Evolutionary conservation across 2,888 invertebrate species (phyloP).

Genomic region (Scaptomyza reducta): DNA sequence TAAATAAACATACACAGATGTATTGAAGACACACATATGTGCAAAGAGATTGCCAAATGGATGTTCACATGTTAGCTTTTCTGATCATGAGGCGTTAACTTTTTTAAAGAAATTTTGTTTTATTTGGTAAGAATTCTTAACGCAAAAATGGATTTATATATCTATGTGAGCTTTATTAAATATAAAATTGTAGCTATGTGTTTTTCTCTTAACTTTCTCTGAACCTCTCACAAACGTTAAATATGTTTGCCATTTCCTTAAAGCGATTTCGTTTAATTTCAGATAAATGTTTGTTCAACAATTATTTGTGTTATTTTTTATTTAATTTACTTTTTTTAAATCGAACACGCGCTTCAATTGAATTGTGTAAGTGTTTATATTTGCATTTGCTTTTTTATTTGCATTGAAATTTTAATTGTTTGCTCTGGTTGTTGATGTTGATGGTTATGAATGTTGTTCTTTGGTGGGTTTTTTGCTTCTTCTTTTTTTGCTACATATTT

Average conservation of each 20-base stretch:
- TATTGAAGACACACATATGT: constrained; percentile 25
- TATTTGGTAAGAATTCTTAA: no score
- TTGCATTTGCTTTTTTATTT: constrained; percentile 45
- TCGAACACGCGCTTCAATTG: constrained; percentile 26
- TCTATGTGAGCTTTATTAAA: no score
- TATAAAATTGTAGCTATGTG: no score
- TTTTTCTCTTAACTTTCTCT: constrained; percentile 7
- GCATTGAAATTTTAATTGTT: constrained; percentile 60
- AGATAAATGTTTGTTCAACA: constrained; percentile 54
- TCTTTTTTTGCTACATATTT: constrained; percentile 9
- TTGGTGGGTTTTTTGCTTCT: constrained; percentile 6
- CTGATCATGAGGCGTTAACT: constrained; percentile 1
- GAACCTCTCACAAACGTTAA: constrained; percentile 4
- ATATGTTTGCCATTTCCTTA: neutral
- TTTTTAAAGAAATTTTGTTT: neutral
- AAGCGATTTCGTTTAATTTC: constrained; percentile 29
- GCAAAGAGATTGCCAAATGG: constrained; percentile 29
- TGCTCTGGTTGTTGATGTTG: constrained; percentile 58
- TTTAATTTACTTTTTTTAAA: constrained; percentile 9
- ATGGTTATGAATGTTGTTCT: constrained; percentile 10
- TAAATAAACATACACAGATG: constrained; percentile 12
- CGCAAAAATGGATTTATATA: no score
- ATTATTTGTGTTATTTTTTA: constrained; percentile 47
- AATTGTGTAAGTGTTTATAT: constrained; percentile 30
- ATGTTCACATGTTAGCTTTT: constrained; percentile 17